phyloP scores from a whole-genome alignment of 2,797 vertebrate species.

The Champsocephalus esox region DNA sequence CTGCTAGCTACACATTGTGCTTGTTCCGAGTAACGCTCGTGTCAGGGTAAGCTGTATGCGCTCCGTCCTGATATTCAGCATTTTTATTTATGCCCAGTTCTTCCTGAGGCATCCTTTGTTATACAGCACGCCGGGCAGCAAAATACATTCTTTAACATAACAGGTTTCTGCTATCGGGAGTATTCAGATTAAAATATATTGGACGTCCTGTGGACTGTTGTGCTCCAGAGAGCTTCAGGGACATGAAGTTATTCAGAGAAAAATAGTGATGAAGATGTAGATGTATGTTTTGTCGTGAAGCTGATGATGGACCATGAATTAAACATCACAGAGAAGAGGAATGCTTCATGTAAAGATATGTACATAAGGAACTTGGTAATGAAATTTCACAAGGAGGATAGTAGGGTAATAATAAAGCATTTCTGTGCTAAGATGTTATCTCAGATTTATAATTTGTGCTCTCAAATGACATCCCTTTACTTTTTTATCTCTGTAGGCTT shows the following conservation, averaged over 20 bases:
- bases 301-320: conserved; percentile 57
- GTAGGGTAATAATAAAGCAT: not conserved
- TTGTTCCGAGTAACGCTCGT: conserved; percentile 60
- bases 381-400: conserved; percentile 19
- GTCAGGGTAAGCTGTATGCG: conserved; percentile 51
- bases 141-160: conserved; percentile 52
- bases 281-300: conserved; percentile 41
- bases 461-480: not conserved
- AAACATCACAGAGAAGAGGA: conserved; percentile 53
- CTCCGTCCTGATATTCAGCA: conserved; percentile 64
- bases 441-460: not conserved
- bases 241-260: conserved; percentile 26
- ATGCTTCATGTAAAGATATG: conserved; percentile 20
- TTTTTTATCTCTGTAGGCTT: too few species aligned
- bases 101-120: conserved; percentile 57
- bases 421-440: not conserved
- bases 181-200: conserved; percentile 48
- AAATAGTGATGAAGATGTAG: conserved; percentile 36
- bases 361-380: conserved; percentile 15
- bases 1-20: conserved; percentile 62
- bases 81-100: conserved; percentile 66
- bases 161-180: conserved; percentile 19
- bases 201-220: conserved; percentile 24
- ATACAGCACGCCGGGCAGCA: conserved; percentile 51
- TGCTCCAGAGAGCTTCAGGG: conserved; percentile 14